phyloP scores from a whole-genome alignment of 53 echinoderm and acorn worm species.

The Holothuria scabra region DNA sequence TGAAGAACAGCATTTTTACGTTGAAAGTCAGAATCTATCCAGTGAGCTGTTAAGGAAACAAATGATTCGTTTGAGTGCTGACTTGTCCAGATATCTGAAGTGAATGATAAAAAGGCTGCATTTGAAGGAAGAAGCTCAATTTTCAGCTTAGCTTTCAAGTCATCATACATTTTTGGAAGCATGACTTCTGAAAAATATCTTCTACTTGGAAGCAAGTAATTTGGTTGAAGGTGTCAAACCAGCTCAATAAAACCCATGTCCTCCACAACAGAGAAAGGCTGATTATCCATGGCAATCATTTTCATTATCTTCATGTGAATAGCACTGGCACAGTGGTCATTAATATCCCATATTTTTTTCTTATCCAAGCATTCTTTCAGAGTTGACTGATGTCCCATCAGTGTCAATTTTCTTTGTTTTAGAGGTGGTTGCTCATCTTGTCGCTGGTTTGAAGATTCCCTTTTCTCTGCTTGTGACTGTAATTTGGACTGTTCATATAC shows the following conservation, averaged over 20 bases:
- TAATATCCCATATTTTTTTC: neutral
- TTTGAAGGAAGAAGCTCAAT: neutral
- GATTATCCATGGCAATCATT: conserved; percentile 24
- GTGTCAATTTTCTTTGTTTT: neutral
- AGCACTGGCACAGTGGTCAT: neutral
- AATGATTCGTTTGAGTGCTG: neutral
- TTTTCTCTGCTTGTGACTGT: no score
- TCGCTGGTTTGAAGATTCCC: no score
- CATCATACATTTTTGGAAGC: conserved; percentile 1
- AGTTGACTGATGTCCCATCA: neutral
- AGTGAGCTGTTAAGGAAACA: conserved; percentile 3
- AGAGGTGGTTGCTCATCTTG: neutral
- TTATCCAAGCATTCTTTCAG: neutral
- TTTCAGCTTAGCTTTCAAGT: neutral
- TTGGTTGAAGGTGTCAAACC: neutral
- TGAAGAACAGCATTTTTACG: conserved; percentile 1
- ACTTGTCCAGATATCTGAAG: conserved; percentile 29
- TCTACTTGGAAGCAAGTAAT: conserved; percentile 15
- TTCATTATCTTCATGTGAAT: conserved; percentile 13
- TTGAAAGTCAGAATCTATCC: neutral
- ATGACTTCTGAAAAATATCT: conserved; percentile 13
- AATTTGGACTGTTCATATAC: no score
- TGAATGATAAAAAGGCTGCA: neutral
- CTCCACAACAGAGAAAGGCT: conserved; percentile 22
- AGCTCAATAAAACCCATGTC: conserved; percentile 24